A percentile compares a stretch with the other conserved stretches of the same genome.
These are phyloP conservation scores for Artibeus lituratus DNA, from an alignment of 2,797 vertebrate genomes.

Conservation along the genomic window DNA sequence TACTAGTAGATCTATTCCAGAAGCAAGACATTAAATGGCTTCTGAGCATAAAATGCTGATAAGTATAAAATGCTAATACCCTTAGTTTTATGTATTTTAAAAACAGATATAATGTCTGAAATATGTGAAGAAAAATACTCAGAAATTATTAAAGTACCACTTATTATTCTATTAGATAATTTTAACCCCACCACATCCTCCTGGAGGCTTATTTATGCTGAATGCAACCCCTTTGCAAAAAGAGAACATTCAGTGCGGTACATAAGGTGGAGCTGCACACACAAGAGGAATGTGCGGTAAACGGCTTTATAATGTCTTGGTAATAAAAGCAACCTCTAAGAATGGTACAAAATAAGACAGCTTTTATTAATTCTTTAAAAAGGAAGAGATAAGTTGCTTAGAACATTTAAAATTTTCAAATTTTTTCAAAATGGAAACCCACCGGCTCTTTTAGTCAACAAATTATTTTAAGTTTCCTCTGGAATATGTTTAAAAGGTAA, in stretches of 20 bases:
- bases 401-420: background rate
- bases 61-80: background rate
- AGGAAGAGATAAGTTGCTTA: background rate
- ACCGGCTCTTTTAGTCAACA: background rate
- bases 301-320: background rate
- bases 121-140: background rate
- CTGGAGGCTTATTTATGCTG: background rate
- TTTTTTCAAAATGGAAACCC: background rate
- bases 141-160: background rate
- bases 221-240: background rate
- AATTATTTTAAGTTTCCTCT: background rate
- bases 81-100: background rate
- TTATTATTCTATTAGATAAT: background rate
- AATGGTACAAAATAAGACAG: background rate
- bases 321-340: background rate
- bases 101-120: background rate
- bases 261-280: background rate
- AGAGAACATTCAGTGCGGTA: background rate
- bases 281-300: background rate
- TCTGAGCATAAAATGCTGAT: background rate
- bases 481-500: constrained; percentile 16
- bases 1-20: background rate
- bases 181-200: background rate
- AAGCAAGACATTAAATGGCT: background rate
- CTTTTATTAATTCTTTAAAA: constrained; percentile 29